Evolutionary conservation across 2,797 vertebrate genomes (phyloP).

Genomic region (Cirrhinus molitorella): DNA sequence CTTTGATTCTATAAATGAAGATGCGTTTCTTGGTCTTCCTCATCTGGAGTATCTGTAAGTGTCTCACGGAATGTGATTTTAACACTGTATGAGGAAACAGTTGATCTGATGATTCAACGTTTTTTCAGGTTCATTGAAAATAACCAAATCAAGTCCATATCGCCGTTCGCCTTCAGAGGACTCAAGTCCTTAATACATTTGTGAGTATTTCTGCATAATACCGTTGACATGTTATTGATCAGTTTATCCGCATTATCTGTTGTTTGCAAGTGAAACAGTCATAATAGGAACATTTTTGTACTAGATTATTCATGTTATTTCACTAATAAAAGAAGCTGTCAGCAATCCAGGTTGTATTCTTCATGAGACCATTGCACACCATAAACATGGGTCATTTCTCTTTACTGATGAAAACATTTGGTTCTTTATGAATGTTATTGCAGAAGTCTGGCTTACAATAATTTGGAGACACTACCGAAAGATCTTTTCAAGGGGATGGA

Average conservation of each 20-base stretch:
- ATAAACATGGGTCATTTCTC: background rate
- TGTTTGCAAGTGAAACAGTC: background rate
- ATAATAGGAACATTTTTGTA: background rate
- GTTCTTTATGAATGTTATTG: slow-evolving; percentile 62
- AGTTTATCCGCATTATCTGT: background rate
- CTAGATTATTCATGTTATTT: background rate
- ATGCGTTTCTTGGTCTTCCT: slow-evolving; percentile 95
- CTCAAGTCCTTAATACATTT: slow-evolving; percentile 95
- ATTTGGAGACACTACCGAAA: slow-evolving; percentile 93
- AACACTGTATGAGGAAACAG: background rate
- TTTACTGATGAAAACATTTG: background rate
- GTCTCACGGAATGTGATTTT: background rate
- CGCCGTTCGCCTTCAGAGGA: slow-evolving; percentile 92
- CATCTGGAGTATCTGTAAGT: slow-evolving; percentile 99
- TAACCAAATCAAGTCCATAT: slow-evolving; percentile 95
- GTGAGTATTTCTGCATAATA: slow-evolving; percentile 82
- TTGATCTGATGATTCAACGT: too few species aligned
- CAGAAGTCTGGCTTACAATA: slow-evolving; percentile 97
- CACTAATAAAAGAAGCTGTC: background rate
- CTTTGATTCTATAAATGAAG: slow-evolving; percentile 92
- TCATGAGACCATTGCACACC: background rate
- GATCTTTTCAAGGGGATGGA: slow-evolving; percentile 97
- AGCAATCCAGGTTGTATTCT: background rate
- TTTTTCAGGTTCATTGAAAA: slow-evolving; percentile 93
- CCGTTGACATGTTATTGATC: background rate